A percentile compares a stretch with the other conserved stretches of the same genome.
Evolutionary conservation across 2,888 invertebrate genomes (phyloP).

Genomic region (Eupithecia inturbata): DNA sequence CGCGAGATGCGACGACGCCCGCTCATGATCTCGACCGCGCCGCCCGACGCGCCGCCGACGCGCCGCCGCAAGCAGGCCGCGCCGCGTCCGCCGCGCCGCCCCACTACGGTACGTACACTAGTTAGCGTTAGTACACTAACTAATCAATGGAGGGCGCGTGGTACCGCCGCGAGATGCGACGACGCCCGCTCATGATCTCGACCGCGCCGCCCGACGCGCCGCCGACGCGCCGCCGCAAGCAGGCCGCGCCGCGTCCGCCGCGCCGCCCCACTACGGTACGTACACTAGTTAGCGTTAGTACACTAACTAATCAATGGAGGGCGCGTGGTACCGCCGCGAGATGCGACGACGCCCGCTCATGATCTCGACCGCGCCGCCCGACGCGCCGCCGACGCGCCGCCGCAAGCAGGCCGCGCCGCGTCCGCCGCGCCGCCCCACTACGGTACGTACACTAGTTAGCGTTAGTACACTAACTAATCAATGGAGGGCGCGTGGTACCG

Average conservation of each 20-base stretch:
- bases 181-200: constrained; percentile 88
- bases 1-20: constrained; percentile 91
- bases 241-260: constrained; percentile 37
- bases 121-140: no score
- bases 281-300: no score
- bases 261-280: constrained; percentile 4
- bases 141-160: constrained; percentile 84
- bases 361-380: constrained; percentile 82
- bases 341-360: constrained; percentile 90
- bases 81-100: constrained; percentile 31
- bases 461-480: no score
- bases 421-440: constrained; percentile 17
- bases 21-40: constrained; percentile 86
- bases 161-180: constrained; percentile 90
- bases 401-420: constrained; percentile 39
- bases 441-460: constrained; percentile 8
- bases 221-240: constrained; percentile 38
- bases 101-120: constrained; percentile 7
- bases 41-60: constrained; percentile 47
- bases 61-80: constrained; percentile 37
- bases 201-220: constrained; percentile 68
- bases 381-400: constrained; percentile 43
- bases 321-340: constrained; percentile 88
- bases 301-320: constrained; percentile 79
- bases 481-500: constrained; percentile 87